phyloP scores from a whole-genome alignment of 2,888 invertebrate species.

The Apodemia duryi region DNA sequence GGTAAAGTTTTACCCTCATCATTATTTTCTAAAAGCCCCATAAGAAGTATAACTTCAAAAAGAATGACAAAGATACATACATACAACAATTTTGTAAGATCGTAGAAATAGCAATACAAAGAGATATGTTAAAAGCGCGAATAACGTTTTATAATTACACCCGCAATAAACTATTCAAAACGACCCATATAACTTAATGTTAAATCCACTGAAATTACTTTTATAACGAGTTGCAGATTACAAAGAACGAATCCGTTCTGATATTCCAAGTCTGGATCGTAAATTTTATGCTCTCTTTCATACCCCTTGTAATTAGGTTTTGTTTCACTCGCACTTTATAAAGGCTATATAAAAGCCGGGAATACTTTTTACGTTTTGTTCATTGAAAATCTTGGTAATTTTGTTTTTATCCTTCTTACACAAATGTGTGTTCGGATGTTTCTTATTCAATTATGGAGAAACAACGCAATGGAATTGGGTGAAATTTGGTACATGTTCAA shows the following conservation, averaged over 20 bases:
- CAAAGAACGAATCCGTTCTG: conserved; percentile 10
- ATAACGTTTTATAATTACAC: conserved; percentile 6
- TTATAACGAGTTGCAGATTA: conserved; percentile 14
- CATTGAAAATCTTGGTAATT: too few species aligned
- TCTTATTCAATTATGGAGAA: too few species aligned
- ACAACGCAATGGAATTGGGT: too few species aligned
- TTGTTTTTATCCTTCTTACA: too few species aligned
- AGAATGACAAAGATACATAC: too few species aligned
- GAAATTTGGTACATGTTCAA: too few species aligned
- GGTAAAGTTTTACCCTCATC: too few species aligned
- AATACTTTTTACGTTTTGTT: too few species aligned
- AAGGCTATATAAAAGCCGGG: neutral
- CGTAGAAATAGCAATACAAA: neutral
- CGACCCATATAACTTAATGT: conserved; percentile 13
- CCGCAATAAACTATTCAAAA: conserved; percentile 10
- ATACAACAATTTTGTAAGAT: too few species aligned
- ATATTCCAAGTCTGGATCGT: conserved; percentile 6
- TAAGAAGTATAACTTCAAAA: too few species aligned
- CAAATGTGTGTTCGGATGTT: too few species aligned
- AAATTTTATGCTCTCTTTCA: neutral
- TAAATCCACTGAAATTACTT: conserved; percentile 14
- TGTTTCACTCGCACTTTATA: neutral
- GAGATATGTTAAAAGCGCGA: neutral
- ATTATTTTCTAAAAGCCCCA: too few species aligned
- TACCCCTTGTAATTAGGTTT: neutral